Evolutionary conservation across 2,797 vertebrate genomes (phyloP), one percentile per base, ranked within the genome.

Genomic region (Aselliscus stoliczkanus): DNA sequence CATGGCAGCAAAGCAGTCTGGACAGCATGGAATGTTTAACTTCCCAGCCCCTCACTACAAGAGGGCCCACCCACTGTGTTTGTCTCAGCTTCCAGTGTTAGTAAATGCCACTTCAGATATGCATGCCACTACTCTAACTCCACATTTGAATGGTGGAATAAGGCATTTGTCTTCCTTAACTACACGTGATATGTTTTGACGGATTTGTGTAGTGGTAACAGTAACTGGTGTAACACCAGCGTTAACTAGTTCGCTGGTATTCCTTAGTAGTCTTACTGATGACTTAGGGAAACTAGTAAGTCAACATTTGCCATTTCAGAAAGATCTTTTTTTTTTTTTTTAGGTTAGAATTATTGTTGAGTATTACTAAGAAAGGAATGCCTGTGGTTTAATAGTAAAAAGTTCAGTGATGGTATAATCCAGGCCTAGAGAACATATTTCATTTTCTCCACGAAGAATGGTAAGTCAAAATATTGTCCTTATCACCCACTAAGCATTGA

Each of bases 151-250:
- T 39, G n/a, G 56, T 34, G 58, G 67, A n/a, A 17, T 42, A 13
- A 62, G 67, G 79, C 29, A n/a, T 80, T 86, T 88, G 44, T 31
- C 65, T 56, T 83, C 56, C 58, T 81, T 77, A 23, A 27, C 13
- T 17, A 18, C 5, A 3, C 5, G 17, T 39, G 64, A 4, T 29
- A 34, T 7, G 4, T 84, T 93, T 76, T 37, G 5, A 34, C 56
- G 91, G 79, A 80, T 5, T 54, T 54, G 52, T 54, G 4, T 10
- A 12, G 31, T 77, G 25, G 4, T 14, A 34, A 72, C 23, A 27
- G 4, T 54, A 83, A 50, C 14, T 29, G 17, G 10, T 27, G 2
- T 50, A 25, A 70, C 0, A 9, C 3, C 42, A 21, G 34, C 17
- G 58, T 83, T 58, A 2, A 2, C 37, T 79, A 9, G 72, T 69